Percentiles rank a stretch among this genome's conserved stretches.
These are phyloP conservation scores for Indicator maculatus DNA, from an alignment of 2,113 vertebrate genomes.

Conservation along the genomic window DNA sequence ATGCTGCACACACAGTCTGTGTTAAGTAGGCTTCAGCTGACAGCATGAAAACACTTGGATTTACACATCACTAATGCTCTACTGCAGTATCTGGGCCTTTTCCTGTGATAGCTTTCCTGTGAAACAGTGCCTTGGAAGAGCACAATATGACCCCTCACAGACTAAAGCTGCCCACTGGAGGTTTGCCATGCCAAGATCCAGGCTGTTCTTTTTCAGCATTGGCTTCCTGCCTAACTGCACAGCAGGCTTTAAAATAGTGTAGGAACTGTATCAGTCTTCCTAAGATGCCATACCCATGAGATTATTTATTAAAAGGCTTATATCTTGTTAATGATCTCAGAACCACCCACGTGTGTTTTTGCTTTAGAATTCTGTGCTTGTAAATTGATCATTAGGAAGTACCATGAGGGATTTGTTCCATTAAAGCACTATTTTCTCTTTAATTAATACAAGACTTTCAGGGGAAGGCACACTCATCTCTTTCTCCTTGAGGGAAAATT, in stretches of 20 bases:
- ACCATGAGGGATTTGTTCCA: neutral
- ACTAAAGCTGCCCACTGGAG: neutral
- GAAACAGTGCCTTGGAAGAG: neutral
- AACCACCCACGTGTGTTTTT: neutral
- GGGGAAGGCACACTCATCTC: neutral
- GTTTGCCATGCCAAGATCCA: neutral
- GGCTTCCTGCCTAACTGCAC: neutral
- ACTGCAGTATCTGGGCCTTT: neutral
- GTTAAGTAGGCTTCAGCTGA: conserved; percentile 17
- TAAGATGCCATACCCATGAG: conserved; percentile 24
- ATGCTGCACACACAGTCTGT: neutral
- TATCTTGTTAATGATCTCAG: conserved; percentile 38
- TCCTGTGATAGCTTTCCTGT: neutral
- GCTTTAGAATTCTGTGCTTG: neutral
- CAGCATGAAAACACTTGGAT: conserved; percentile 12
- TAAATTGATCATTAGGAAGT: conserved; percentile 26
- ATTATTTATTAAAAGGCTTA: conserved; percentile 48
- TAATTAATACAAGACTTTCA: conserved; percentile 10
- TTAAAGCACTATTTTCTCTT: neutral
- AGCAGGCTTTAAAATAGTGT: conserved; percentile 51
- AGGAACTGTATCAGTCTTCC: conserved; percentile 13
- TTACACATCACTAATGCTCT: neutral
- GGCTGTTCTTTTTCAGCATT: neutral
- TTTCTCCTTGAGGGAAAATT: neutral
- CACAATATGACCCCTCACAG: neutral